These are phyloP conservation scores for Drosophila putrida DNA, from an alignment of 2,888 invertebrate species.

Conservation along the genomic window DNA sequence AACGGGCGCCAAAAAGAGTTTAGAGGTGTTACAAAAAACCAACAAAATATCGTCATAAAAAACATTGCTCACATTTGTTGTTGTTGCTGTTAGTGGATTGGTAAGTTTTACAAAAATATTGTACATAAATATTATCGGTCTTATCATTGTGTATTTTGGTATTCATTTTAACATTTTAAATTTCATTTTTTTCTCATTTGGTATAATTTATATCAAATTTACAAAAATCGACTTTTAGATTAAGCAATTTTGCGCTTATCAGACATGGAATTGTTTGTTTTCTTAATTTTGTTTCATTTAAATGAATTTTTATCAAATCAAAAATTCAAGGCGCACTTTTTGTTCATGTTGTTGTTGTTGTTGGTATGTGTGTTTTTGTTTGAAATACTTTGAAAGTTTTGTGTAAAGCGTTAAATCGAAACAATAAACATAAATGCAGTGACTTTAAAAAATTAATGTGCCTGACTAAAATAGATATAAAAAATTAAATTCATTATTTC, in stretches of 20 bases:
- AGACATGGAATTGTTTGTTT: constrained; percentile 45
- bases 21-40: constrained; percentile 51
- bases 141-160: constrained; percentile 13
- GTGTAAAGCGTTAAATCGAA: constrained; percentile 46
- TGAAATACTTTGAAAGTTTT: constrained; percentile 61
- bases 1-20: constrained; percentile 62
- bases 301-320: constrained; percentile 80
- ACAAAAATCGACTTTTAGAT: constrained; percentile 39
- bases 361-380: constrained; percentile 27
- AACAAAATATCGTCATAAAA: constrained; percentile 47
- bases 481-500: constrained; percentile 45
- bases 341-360: constrained; percentile 19
- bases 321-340: constrained; percentile 70
- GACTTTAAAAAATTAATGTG: constrained; percentile 37
- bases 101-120: constrained; percentile 71
- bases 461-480: constrained; percentile 31
- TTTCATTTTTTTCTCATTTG: constrained; percentile 19
- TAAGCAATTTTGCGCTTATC: constrained; percentile 53
- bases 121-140: constrained; percentile 57
- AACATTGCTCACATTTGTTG: constrained; percentile 53
- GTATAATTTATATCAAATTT: constrained; percentile 75
- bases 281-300: constrained; percentile 29
- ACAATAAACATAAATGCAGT: constrained; percentile 64
- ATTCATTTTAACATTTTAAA: constrained; percentile 27
- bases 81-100: constrained; percentile 22